Evolutionary conservation across 2,797 vertebrate genomes (phyloP).

Genomic region (Acridotheres tristis): DNA sequence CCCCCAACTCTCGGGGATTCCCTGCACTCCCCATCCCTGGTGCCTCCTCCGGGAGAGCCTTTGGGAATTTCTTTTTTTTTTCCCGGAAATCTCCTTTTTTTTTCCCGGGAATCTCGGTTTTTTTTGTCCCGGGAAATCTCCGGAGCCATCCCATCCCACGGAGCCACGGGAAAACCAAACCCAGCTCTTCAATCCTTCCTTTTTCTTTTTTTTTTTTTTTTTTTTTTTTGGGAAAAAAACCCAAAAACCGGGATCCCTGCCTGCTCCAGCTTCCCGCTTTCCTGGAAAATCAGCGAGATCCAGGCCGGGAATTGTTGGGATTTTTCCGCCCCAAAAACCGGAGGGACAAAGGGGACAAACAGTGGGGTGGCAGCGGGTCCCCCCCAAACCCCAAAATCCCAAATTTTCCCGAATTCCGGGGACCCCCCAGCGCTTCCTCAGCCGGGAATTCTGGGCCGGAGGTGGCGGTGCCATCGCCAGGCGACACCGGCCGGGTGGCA

Average conservation of each 20-base stretch:
- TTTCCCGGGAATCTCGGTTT: not conserved
- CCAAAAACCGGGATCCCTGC: no score
- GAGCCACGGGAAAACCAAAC: not conserved
- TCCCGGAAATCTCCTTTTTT: not conserved
- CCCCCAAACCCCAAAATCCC: not conserved
- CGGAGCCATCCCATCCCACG: rapidly evolving
- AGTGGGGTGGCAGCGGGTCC: not conserved
- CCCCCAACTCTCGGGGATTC: no score
- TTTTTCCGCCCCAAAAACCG: not conserved
- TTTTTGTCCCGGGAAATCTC: not conserved
- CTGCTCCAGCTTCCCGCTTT: not conserved
- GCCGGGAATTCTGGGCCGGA: not conserved
- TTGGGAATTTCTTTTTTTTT: not conserved
- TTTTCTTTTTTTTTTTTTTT: not conserved
- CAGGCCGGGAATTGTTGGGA: not conserved
- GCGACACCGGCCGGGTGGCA: not conserved
- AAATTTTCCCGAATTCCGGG: not conserved
- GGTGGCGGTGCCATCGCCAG: not conserved
- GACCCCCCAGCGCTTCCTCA: not conserved
- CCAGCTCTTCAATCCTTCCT: not conserved
- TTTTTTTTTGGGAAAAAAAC: no score
- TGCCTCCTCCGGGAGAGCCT: not conserved
- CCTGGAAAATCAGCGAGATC: not conserved
- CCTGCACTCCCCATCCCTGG: no score
- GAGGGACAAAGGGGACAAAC: not conserved